A percentile compares a stretch with the other conserved stretches of the same genome.
These are phyloP conservation scores for Setophaga petechia DNA, from an alignment of 2,113 vertebrate species.

Conservation along the genomic window DNA sequence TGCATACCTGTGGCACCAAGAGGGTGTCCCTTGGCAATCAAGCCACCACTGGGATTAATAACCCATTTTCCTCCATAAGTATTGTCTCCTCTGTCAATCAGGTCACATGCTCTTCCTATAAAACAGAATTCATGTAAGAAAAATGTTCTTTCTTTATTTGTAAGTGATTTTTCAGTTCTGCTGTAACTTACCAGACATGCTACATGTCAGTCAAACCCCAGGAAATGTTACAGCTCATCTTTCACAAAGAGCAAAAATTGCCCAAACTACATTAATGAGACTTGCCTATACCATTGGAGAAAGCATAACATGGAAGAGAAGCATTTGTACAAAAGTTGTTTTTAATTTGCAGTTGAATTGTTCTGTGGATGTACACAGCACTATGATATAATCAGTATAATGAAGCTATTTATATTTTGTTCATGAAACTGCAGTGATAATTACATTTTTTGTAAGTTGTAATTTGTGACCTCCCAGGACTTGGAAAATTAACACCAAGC, in stretches of 20 bases:
- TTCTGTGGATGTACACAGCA: background rate
- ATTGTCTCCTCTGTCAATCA: slow-evolving; percentile 95
- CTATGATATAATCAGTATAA: background rate
- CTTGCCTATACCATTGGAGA: background rate
- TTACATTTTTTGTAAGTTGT: background rate
- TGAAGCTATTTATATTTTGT: background rate
- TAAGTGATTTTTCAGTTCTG: background rate
- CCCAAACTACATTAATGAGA: background rate
- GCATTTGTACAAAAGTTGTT: background rate
- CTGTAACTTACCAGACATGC: background rate
- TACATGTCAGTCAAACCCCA: background rate
- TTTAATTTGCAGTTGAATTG: background rate
- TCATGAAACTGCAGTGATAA: background rate
- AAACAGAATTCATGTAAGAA: background rate
- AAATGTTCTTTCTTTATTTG: background rate
- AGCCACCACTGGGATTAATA: slow-evolving; percentile 94
- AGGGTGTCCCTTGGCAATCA: slow-evolving; percentile 98
- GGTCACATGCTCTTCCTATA: slow-evolving; percentile 86
- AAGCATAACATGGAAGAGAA: background rate
- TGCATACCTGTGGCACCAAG: slow-evolving; percentile 92
- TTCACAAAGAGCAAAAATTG: background rate
- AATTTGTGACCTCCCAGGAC: background rate
- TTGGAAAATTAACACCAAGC: background rate
- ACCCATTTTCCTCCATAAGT: slow-evolving; percentile 97
- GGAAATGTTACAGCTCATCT: background rate